Conservation (phyloP, 2,797 vertebrate species). For the Phalloptychus januarius region DNA sequence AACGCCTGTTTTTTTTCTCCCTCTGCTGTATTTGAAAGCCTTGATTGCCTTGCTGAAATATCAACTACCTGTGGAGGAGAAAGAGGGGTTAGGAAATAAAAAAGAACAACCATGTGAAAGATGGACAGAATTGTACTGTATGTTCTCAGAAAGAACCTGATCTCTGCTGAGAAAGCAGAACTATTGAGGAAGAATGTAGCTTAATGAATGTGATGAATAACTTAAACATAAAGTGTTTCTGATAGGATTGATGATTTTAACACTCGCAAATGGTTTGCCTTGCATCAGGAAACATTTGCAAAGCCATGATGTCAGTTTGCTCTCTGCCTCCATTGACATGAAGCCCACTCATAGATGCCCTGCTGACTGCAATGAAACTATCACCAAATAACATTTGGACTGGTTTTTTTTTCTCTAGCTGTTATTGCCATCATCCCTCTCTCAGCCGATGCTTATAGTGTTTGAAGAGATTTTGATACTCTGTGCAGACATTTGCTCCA, state of each 20-base stretch:
- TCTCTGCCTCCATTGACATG: slow-evolving; percentile 20
- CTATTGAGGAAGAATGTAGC: neutral
- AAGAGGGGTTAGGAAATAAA: neutral
- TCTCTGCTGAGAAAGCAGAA: neutral
- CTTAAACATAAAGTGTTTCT: neutral
- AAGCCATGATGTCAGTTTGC: slow-evolving; percentile 4
- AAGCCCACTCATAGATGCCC: slow-evolving; percentile 13
- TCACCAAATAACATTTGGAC: slow-evolving; percentile 15
- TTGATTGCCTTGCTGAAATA: slow-evolving; percentile 26
- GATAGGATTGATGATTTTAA: neutral
- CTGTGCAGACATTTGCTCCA: slow-evolving; percentile 23
- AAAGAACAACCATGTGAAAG: neutral
- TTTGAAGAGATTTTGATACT: slow-evolving; percentile 28
- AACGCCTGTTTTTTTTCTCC: neutral
- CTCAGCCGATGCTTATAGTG: slow-evolving; percentile 13
- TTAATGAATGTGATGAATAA: neutral
- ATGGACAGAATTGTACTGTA: neutral
- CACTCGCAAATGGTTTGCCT: neutral
- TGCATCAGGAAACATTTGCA: neutral
- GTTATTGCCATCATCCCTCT: slow-evolving; percentile 5
- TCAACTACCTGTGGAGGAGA: slow-evolving; percentile 9
- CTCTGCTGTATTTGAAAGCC: slow-evolving; percentile 25
- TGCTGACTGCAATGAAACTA: slow-evolving; percentile 17
- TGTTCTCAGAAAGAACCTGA: slow-evolving; percentile 4
- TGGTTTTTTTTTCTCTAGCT: slow-evolving; percentile 9